Conservation (phyloP, 1,140 invertebrate genomes). For the Sipha flava region DNA sequence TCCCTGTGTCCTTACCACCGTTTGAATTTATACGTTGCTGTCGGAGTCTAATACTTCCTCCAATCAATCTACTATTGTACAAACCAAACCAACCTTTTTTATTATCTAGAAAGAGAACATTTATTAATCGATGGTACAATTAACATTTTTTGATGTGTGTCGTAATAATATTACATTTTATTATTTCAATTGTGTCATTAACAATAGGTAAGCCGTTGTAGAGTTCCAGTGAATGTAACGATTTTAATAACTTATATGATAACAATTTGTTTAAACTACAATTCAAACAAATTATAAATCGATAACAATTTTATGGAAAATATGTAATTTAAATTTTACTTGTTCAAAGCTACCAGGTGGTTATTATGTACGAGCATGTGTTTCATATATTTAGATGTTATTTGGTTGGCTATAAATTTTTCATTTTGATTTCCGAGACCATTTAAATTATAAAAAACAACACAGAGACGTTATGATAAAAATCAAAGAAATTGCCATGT, state of each 20-base stretch:
- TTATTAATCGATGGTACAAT: not conserved
- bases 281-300: not conserved
- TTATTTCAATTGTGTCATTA: not conserved
- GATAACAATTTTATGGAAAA: not conserved
- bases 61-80: conserved; percentile 2
- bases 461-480: not conserved
- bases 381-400: not conserved
- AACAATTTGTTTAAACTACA: not conserved
- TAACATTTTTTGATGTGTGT: no score
- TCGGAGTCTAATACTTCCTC: not conserved
- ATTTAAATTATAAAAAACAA: not conserved
- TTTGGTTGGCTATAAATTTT: not conserved
- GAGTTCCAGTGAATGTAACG: not conserved
- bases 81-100: not conserved
- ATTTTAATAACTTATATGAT: not conserved
- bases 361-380: no score
- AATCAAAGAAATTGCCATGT: not conserved
- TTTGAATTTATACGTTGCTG: not conserved
- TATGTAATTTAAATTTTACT: not conserved
- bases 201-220: not conserved
- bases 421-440: not conserved
- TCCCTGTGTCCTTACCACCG: not conserved
- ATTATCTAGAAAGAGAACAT: not conserved
- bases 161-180: not conserved
- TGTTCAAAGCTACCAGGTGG: not conserved